Evolutionary conservation across 2,113 vertebrate species (phyloP).

Genomic region (Trochalopteron elliotii): DNA sequence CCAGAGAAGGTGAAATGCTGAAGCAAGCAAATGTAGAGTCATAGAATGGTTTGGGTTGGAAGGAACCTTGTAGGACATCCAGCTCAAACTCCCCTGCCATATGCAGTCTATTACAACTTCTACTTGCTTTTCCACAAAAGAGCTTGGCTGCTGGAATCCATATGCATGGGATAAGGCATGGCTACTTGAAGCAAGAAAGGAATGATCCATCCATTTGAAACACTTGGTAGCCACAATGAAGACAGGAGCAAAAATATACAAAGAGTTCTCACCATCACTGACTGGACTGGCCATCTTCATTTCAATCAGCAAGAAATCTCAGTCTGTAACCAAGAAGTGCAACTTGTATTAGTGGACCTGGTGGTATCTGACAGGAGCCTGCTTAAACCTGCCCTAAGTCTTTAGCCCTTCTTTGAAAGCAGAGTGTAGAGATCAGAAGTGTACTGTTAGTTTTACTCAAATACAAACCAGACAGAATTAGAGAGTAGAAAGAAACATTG

Average conservation of each 20-base stretch:
- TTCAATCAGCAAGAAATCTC: constrained; percentile 50
- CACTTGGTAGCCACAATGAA: not conserved
- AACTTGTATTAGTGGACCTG: constrained; percentile 9
- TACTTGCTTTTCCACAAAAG: not conserved
- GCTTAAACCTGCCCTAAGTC: not conserved
- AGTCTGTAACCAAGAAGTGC: constrained; percentile 61
- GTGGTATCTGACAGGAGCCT: not conserved
- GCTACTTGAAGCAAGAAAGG: not conserved
- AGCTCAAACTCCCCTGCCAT: not conserved
- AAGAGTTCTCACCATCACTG: constrained; percentile 59
- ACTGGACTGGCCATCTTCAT: constrained; percentile 60
- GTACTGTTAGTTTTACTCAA: not conserved
- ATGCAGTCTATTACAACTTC: not conserved
- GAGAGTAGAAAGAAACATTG: not conserved
- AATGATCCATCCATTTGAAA: not conserved
- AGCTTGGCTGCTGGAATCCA: not conserved
- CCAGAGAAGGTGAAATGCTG: not conserved
- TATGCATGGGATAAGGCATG: not conserved
- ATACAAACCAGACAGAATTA: not conserved
- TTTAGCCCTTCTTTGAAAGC: not conserved
- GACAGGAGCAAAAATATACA: not conserved
- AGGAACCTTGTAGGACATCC: not conserved
- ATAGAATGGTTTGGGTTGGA: not conserved
- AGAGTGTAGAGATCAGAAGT: not conserved
- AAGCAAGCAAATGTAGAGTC: not conserved